Conservation (phyloP, 1,140 invertebrate species). For the Phortica variegata region DNA sequence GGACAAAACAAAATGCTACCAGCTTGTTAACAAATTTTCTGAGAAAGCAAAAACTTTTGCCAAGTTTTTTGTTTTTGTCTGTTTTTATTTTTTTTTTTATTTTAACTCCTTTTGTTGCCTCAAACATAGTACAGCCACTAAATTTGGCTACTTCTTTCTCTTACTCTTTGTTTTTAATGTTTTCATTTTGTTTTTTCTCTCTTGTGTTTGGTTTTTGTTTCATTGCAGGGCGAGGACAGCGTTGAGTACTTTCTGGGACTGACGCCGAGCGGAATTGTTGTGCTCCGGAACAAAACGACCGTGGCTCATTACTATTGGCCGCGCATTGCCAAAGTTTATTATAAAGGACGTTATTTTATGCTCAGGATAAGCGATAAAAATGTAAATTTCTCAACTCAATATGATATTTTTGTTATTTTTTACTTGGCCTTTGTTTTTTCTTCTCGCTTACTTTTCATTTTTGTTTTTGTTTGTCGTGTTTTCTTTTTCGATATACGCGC, state of each 20-base stretch:
- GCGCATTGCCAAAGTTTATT: constrained; percentile 92
- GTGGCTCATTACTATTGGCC: constrained; percentile 99
- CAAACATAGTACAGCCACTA: no score
- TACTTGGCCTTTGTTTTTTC: constrained; percentile 26
- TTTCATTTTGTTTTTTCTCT: constrained; percentile 37
- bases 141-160: constrained; percentile 10
- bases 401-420: constrained; percentile 11
- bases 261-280: constrained; percentile 95
- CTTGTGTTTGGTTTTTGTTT: constrained; percentile 29
- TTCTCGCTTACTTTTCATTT: not conserved
- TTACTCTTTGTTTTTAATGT: constrained; percentile 21
- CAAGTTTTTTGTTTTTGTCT: constrained; percentile 15
- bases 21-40: constrained; percentile 38
- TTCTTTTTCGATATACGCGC: no score
- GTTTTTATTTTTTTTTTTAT: constrained; percentile 3
- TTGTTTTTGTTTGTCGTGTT: no score
- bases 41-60: constrained; percentile 31
- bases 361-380: constrained; percentile 92
- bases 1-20: constrained; percentile 25
- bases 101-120: constrained; percentile 5
- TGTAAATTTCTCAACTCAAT: constrained; percentile 67
- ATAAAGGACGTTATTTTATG: constrained; percentile 96
- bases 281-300: constrained; percentile 92
- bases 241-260: constrained; percentile 95
- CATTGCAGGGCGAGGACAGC: constrained; percentile 88